These are phyloP conservation scores for Andrena chrysosceles DNA, from an alignment of 2,888 invertebrate species.

Conservation along the genomic window DNA sequence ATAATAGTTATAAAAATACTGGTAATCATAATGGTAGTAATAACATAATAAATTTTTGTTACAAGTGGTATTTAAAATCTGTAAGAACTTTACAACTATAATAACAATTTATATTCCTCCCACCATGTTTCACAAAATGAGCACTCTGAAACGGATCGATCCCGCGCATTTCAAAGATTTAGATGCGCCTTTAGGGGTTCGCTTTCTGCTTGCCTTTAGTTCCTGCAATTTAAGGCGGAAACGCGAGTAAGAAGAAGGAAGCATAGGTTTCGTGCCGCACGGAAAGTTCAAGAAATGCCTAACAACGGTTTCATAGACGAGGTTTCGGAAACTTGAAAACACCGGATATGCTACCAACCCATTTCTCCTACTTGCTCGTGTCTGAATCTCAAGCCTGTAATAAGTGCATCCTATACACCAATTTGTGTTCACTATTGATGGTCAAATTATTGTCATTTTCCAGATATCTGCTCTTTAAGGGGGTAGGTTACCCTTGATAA, in stretches of 20 bases:
- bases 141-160: neutral
- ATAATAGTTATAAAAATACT: too few species aligned
- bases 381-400: neutral
- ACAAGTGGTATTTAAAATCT: too few species aligned
- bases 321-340: slow-evolving; percentile 15
- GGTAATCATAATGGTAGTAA: too few species aligned
- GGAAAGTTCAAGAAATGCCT: slow-evolving; percentile 24
- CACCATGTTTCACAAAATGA: neutral
- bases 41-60: too few species aligned
- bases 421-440: neutral
- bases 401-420: neutral
- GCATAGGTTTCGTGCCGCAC: slow-evolving; percentile 37
- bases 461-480: neutral
- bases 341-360: slow-evolving; percentile 5
- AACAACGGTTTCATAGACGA: slow-evolving; percentile 41
- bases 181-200: slow-evolving; percentile 1
- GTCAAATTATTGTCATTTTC: neutral
- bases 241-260: slow-evolving; percentile 39
- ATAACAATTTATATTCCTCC: too few species aligned
- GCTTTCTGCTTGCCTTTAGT: slow-evolving; percentile 7
- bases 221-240: slow-evolving; percentile 28
- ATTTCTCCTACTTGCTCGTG: slow-evolving; percentile 1
- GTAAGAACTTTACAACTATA: too few species aligned
- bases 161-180: slow-evolving; percentile 7
- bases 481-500: too few species aligned